Conservation (phyloP, 2,113 vertebrate genomes). For the Collichthys lucidus region DNA sequence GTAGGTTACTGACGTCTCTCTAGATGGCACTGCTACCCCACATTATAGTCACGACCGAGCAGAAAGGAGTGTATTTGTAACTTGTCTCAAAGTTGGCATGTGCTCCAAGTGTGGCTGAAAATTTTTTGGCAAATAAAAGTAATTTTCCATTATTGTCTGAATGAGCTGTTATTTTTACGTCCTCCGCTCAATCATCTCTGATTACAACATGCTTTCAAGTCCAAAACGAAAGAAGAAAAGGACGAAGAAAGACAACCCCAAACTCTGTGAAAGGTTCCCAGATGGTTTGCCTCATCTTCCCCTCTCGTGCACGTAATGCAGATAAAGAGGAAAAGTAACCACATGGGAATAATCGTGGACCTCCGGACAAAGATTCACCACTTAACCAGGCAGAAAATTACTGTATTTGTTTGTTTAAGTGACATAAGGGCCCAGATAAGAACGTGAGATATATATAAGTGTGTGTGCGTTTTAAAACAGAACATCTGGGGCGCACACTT, state of each 20-base stretch:
- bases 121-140: conserved; percentile 16
- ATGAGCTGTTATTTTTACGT: conserved; percentile 31
- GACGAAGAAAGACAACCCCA: neutral
- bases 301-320: conserved; percentile 7
- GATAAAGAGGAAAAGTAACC: neutral
- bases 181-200: conserved; percentile 10
- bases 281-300: conserved; percentile 51
- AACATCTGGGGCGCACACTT: conserved; percentile 68
- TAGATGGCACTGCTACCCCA: conserved; percentile 74
- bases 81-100: neutral
- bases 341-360: neutral
- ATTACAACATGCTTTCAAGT: conserved; percentile 26
- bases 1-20: conserved; percentile 40
- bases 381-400: neutral
- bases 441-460: neutral
- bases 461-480: neutral
- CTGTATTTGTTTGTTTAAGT: conserved; percentile 24
- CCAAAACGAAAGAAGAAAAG: conserved; percentile 14
- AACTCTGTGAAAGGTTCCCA: conserved; percentile 56
- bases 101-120: neutral
- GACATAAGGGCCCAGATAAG: conserved; percentile 13
- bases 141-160: conserved; percentile 7
- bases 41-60: neutral
- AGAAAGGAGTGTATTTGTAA: neutral
- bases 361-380: neutral